A percentile compares a stretch with the other conserved stretches of the same genome.
These are phyloP conservation scores for Petaurus breviceps DNA, from an alignment of 2,113 vertebrate species.

Conservation along the genomic window DNA sequence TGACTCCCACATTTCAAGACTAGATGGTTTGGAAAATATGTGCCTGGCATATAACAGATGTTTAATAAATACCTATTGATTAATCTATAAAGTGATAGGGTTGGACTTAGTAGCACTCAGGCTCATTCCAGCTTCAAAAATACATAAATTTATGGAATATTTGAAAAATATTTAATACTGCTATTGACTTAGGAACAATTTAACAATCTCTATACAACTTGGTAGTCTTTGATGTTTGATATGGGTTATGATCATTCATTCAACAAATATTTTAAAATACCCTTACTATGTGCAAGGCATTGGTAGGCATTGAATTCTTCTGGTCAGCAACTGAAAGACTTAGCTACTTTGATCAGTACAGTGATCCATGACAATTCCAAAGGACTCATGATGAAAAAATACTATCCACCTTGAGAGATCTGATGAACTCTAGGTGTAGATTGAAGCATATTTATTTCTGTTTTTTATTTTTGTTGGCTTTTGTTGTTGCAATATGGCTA, in stretches of 20 bases:
- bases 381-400: not conserved
- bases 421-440: not conserved
- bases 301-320: not conserved
- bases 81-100: not conserved
- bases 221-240: not conserved
- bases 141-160: not conserved
- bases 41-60: not conserved
- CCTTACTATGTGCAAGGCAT: not conserved
- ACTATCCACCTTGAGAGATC: not conserved
- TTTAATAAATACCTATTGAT: not conserved
- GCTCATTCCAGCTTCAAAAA: not conserved
- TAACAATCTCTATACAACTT: not conserved
- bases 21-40: not conserved
- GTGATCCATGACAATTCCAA: not conserved
- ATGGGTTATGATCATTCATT: not conserved
- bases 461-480: not conserved
- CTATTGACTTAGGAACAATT: not conserved
- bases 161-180: not conserved
- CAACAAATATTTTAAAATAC: not conserved
- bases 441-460: not conserved
- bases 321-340: not conserved
- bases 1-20: not conserved
- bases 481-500: not conserved
- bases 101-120: not conserved
- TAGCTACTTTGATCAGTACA: not conserved